Conservation (phyloP, 2,888 invertebrate genomes). For the Latrodectus hesperus region DNA sequence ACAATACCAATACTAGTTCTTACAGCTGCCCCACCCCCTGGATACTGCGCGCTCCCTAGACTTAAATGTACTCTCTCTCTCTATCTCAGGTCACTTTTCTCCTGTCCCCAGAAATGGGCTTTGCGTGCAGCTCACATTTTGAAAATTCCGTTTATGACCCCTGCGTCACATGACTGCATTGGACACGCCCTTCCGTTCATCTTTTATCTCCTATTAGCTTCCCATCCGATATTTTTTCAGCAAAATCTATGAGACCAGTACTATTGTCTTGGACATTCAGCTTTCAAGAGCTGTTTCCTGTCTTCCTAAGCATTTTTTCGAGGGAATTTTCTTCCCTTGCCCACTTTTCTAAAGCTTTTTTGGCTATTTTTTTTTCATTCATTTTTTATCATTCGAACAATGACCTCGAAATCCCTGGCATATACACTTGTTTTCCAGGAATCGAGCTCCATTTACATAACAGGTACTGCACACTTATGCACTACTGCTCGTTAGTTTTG, state of each 20-base stretch:
- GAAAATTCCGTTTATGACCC: constrained; percentile 48
- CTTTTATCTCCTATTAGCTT: constrained; percentile 56
- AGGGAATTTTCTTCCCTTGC: constrained; percentile 4
- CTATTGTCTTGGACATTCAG: constrained; percentile 44
- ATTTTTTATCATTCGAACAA: constrained; percentile 37
- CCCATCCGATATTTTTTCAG: not conserved
- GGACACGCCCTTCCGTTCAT: constrained; percentile 62
- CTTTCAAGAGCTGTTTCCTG: constrained; percentile 48
- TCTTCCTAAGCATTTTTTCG: not conserved
- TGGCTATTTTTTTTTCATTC: constrained; percentile 11
- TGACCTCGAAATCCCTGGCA: constrained; percentile 37
- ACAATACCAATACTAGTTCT: too few species aligned
- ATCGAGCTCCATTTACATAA: not conserved
- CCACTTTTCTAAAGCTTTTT: constrained; percentile 23
- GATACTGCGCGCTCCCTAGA: too few species aligned
- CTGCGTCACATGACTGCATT: constrained; percentile 49
- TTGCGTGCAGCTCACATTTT: constrained; percentile 38
- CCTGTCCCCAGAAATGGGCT: not conserved
- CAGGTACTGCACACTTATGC: not conserved
- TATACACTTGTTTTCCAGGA: constrained; percentile 12
- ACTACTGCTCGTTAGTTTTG: not conserved
- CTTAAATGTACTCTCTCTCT: too few species aligned
- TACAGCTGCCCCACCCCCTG: too few species aligned
- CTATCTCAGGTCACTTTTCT: too few species aligned
- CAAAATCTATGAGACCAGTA: constrained; percentile 28